Base-by-base conservation (phyloP, 2,113 vertebrate species). In the Salminus brasiliensis region DNA sequence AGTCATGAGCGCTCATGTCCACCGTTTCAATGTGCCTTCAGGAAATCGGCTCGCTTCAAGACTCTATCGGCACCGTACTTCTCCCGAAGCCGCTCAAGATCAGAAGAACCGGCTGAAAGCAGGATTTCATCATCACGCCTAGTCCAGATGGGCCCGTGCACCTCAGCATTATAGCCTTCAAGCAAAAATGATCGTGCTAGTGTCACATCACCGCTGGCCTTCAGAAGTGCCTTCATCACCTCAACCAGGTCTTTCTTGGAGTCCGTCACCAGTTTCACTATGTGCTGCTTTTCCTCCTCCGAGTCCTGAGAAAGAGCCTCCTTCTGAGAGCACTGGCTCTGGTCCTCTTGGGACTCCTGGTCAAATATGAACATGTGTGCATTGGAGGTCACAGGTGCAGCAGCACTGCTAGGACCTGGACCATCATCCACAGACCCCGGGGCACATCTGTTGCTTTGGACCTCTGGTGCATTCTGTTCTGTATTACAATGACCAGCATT, bases 191-290 rank as follows among this genome's bases (percentile, higher is more conserved):
- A 79, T 2, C 72, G 88, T 0, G 95, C 94, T 13, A 90, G 90
- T 21, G 89, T 85, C 36, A 94, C 79, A 10, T 98, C 95, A 49
- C 97, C 97, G 0, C 89, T 97, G 85, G 95, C 95, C 85, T 94
- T 98, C 74, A 98, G 82, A 55, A 99, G 91, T 0, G 95, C 94
- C 84, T 96, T 97, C 52, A 94, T 96, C 29, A 98, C 95, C 16
- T 88, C 91, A 3, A 85, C 84, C 4, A 99, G 83, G 87, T 95
- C 93, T 84, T 94, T 81, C n/a, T 89, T 78, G 0, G 95, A 94
- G 70, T 93, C 87, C 12, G 87, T 86, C 94, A 97, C 96, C 75
- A 98, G 87, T 1, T 82, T 81, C 36, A 81, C 90, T 76, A 99
- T 89, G 9, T n/a, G 80, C 52, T 81, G 78, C 29, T 84, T 85